Base-by-base conservation (phyloP, 1,140 invertebrate species). In the Lysiphlebus fabarum region DNA sequence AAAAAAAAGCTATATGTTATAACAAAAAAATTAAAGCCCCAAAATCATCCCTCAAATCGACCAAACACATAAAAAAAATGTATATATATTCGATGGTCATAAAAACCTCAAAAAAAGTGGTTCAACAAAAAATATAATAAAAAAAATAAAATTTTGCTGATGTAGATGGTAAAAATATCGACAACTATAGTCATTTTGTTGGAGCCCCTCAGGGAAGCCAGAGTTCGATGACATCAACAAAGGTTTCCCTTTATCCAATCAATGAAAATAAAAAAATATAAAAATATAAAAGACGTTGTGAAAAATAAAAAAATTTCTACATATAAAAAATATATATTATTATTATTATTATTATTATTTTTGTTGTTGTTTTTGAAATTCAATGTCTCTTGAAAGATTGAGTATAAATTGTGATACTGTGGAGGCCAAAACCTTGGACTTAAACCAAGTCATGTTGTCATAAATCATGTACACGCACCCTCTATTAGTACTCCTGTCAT, bases 381-480 rank as follows among this genome's bases (percentile, higher is more conserved):
- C 17, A 26, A 26, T 26, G 17, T 26, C 17, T 26, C 17, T 26
- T 26, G 17, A 4, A 26, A 26, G 17, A 26, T 26, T 26, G 17
- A 26, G 17, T 33, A 47, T 10, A n/a, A 34, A 14, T 14, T 2
- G 3, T 50, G 26, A 50, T 7, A 10, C 4, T 33, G 17, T 26
- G 17, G 17, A 26, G 17, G 17, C 17, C 53, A 54, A 62, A 59
- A 58, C 65, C 59, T 55, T 26, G 17, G 17, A 26, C 17, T 26
- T 26, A 26, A 26, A 26, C 17, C 17, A 26, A 26, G 17, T 26
- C 17, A 26, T 26, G 17, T 26, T 63, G 66, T 72, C 67, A 74
- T 74, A 73, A 73, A 74, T 74, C 71, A 74, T 62, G 65, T 63
- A 69, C 72, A 74, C 70, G 69, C 69, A 70, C 70, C 70, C 70